Percentiles rank a stretch among this genome's conserved stretches.
Evolutionary conservation across 2,888 invertebrate genomes (phyloP).

Genomic region (Microchrysa polita): DNA sequence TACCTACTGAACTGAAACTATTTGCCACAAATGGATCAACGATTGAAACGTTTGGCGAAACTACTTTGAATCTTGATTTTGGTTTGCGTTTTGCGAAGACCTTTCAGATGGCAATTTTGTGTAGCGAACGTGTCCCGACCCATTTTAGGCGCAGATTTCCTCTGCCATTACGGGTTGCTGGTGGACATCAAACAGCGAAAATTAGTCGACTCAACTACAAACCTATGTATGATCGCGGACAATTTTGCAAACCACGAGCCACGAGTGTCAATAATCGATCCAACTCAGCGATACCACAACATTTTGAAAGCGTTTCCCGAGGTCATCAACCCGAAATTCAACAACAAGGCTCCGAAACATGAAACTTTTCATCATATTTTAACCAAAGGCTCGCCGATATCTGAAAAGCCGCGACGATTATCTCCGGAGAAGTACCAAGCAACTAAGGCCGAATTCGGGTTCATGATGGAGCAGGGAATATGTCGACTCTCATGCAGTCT

Average conservation of each 20-base stretch:
- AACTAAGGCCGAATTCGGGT: background rate
- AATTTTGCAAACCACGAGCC: fast-evolving
- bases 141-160: slow-evolving; percentile 11
- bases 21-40: background rate
- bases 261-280: background rate
- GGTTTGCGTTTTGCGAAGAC: background rate
- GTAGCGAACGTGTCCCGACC: background rate
- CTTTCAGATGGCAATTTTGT: background rate
- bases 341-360: background rate
- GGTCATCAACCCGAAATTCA: background rate
- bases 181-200: background rate
- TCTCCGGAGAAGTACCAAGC: background rate
- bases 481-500: slow-evolving; percentile 59
- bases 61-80: background rate
- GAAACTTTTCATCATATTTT: background rate
- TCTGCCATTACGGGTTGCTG: background rate
- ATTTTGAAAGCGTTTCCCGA: background rate
- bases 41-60: background rate
- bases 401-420: background rate
- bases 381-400: background rate
- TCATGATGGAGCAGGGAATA: slow-evolving; percentile 54
- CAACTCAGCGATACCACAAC: background rate
- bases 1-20: background rate
- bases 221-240: background rate
- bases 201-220: background rate